These are phyloP conservation scores for Acestrorhynchus altus DNA, from an alignment of 2,797 vertebrate genomes.

Conservation along the genomic window DNA sequence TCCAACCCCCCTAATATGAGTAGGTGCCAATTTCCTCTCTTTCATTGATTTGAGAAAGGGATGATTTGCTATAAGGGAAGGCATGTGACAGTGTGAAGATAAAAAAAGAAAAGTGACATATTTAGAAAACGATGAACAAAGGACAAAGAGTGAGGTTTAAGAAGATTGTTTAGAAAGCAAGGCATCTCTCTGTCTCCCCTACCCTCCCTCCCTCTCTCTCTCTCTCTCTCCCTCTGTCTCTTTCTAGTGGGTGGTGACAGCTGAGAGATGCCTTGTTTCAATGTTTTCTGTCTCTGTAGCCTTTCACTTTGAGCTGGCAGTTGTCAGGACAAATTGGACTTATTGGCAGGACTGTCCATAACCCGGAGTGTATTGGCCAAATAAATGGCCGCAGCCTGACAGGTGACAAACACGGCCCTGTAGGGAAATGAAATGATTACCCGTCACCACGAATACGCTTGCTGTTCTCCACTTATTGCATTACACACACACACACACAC, in stretches of 20 bases:
- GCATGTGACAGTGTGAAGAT: not conserved
- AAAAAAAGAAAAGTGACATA: conserved; percentile 25
- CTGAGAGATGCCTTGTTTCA: conserved; percentile 51
- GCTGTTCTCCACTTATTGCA: conserved; percentile 5
- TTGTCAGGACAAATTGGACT: conserved; percentile 64
- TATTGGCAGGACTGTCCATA: conserved; percentile 61
- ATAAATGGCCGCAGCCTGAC: conserved; percentile 24
- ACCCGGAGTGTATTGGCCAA: not conserved
- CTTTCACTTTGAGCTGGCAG: conserved; percentile 45
- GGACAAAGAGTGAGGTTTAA: conserved; percentile 6
- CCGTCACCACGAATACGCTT: conserved; percentile 21
- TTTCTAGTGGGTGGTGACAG: conserved; percentile 51
- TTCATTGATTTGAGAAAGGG: not conserved
- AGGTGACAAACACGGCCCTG: conserved; percentile 38
- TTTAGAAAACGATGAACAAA: conserved; percentile 29
- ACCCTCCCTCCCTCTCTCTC: conserved; percentile 10
- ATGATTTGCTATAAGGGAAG: not conserved
- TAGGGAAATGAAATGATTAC: conserved; percentile 50
- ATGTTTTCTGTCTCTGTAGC: conserved; percentile 39
- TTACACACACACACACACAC: not conserved
- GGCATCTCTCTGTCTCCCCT: not conserved
- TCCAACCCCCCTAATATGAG: no score
- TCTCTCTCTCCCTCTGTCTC: conserved; percentile 29
- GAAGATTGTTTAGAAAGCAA: not conserved
- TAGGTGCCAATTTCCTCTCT: not conserved